Evolutionary conservation across 2,888 invertebrate species (phyloP), one percentile per base, ranked within the genome.

Genomic region (Buathra laborator): DNA sequence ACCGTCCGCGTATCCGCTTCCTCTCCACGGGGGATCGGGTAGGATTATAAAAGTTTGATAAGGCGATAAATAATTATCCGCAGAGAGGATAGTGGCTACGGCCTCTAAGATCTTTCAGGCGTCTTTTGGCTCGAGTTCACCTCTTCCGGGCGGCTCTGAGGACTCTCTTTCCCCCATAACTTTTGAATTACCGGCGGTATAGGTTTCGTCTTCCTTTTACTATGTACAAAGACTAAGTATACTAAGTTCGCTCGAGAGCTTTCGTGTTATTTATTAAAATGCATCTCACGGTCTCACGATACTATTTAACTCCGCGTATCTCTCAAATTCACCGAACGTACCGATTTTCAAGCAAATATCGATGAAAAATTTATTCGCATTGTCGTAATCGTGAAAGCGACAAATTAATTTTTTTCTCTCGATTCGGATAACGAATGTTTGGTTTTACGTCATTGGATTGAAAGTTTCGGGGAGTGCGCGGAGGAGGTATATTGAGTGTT

Each of bases 11-110:
- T 77, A 78, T 86, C 83, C 51, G 71, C 84, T 81, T 81, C 83
- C 79, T 75, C 81, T 83, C 81, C 64, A 78, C 83, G 68, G 74
- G 75, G 74, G 84, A 84, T 80, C 77, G 78, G 70, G 67, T 59
- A 87, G 90, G 91, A 92, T 92, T 92, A 91, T 92, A 90, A 92
- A 92, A 92, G 92, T 92, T 92, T 92, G 91, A 92, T 92, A 91
- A 92, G 92, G 89, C 91, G 92, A 92, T 92, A 92, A 92, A 92
- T 92, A 92, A 92, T 92, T 92, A 92, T 92, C 92, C 89, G 88
- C 87, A 9, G 86, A 89, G 87, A 68, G 68, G 75, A 59, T 64
- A 64, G 77, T 67, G 75, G 64, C 72, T 78, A 12, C 70, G 19
- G 81, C 82, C 74, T 81, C 70, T n/a, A 37, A 66, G 81, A 86